Evolutionary conservation across 2,797 vertebrate genomes (phyloP), one percentile per base, ranked within the genome.

Genomic region (Anas georgica): DNA sequence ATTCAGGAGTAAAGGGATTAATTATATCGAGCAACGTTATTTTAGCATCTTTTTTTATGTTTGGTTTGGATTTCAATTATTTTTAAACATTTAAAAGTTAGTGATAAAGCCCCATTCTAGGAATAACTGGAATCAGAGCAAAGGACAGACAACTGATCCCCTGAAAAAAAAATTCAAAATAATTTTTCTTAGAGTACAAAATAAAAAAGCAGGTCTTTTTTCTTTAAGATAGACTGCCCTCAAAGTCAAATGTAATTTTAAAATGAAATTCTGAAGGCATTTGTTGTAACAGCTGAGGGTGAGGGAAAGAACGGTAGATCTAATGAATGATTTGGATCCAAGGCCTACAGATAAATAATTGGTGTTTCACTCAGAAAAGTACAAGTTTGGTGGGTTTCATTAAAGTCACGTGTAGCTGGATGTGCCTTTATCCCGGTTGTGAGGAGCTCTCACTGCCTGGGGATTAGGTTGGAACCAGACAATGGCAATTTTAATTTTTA

Each of bases 41-140:
- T 83, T 93, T 88, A 85, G 29, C n/a, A 56, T 76, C 70, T 78
- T 63, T 82, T 76, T 63, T 82, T 76, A 48, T 79, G 39, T 95
- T 95, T 85, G 18, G 13, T 21, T 86, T 85, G 63, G 52, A 77
- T 95, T 92, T 90, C 43, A 73, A 0, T 92, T 95, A 45, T 60
- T 91, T 95, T 86, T 70, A 62, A 86, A 78, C 21, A 10, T 86
- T 91, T 84, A 60, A 91, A 90, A 78, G 22, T 89, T 81, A 67
- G n/a, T 72, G 22, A 72, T 87, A 86, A 89, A 86, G 58, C 8
- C 14, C 29, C 22, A 20, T 60, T 90, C 35, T 81, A 63, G 66
- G 55, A 92, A 70, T 67, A 85, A 92, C 18, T 85, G 46, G n/a
- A 75, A 84, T 86, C 59, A 63, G 35, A 73, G 28, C 43, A 86